Evolutionary conservation across 1,140 invertebrate genomes (phyloP).

Genomic region (Helicoverpa zea): DNA sequence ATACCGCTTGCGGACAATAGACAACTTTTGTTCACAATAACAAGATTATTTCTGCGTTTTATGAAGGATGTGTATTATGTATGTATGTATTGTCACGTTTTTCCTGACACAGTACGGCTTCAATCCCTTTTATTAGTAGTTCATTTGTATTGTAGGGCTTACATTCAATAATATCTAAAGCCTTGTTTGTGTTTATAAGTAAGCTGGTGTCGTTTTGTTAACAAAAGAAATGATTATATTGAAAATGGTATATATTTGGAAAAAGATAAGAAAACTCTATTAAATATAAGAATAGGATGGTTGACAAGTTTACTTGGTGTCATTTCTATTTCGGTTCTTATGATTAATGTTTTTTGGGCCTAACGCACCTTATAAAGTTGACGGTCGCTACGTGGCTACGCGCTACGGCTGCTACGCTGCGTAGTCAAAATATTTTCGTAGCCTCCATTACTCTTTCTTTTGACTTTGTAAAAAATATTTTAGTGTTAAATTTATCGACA

Average conservation of each 20-base stretch:
- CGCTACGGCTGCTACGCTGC: too few relatives aligned
- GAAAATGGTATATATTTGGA: too few relatives aligned
- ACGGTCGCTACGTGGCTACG: too few relatives aligned
- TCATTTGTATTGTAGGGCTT: slow-evolving; percentile 13
- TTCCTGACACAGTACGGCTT: slow-evolving; percentile 3
- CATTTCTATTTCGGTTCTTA: too few relatives aligned
- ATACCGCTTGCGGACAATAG: not conserved
- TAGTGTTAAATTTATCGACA: not conserved
- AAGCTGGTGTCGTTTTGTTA: not conserved
- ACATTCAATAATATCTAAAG: slow-evolving; percentile 7
- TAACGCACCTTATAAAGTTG: too few relatives aligned
- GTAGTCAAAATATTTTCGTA: too few relatives aligned
- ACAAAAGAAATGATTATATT: too few relatives aligned
- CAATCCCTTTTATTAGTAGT: slow-evolving; percentile 41
- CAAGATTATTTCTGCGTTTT: slow-evolving; percentile 22
- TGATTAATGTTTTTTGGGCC: too few relatives aligned
- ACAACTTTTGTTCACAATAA: slow-evolving; percentile 18
- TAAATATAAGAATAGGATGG: too few relatives aligned
- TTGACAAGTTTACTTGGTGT: too few relatives aligned
- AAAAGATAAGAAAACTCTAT: too few relatives aligned
- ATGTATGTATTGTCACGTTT: slow-evolving; percentile 34
- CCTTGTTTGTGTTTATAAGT: not conserved
- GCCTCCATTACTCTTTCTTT: too few relatives aligned
- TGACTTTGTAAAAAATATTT: not conserved
- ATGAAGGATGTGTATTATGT: slow-evolving; percentile 3